phyloP scores from a whole-genome alignment of 2,888 invertebrate species.

The Strigamia crassipes region DNA sequence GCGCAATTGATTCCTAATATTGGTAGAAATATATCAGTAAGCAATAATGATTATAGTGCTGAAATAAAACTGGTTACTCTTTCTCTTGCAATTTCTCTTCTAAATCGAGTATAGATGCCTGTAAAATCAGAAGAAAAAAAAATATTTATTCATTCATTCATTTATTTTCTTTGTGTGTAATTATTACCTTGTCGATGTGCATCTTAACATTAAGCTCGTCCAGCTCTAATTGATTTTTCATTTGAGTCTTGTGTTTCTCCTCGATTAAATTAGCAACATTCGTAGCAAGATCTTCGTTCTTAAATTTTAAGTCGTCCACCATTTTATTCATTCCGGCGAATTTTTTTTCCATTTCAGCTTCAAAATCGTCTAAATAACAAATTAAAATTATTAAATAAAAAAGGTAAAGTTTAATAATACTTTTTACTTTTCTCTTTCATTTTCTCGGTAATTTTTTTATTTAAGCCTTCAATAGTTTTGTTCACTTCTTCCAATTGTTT shows the following conservation, averaged over 20 bases:
- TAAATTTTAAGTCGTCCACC: too few species aligned
- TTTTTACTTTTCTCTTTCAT: not conserved
- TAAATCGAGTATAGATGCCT: not conserved
- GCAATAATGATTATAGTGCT: not conserved
- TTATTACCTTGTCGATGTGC: not conserved
- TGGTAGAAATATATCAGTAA: not conserved
- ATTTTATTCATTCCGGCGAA: too few species aligned
- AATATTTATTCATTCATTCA: not conserved
- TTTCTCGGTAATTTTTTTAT: not conserved
- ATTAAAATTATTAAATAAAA: not conserved
- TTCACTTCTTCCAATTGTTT: not conserved
- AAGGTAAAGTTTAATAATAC: not conserved
- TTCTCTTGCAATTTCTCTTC: not conserved
- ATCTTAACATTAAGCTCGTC: too few species aligned
- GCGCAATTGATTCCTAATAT: not conserved
- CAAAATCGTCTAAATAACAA: not conserved
- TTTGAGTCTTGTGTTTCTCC: too few species aligned
- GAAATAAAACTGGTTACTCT: not conserved
- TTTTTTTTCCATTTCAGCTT: too few species aligned
- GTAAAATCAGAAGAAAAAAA: not conserved
- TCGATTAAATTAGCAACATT: too few species aligned
- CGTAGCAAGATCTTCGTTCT: too few species aligned
- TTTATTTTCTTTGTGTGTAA: not conserved
- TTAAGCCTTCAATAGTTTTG: not conserved
- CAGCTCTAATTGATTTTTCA: too few species aligned